Conservation (phyloP, 2,888 invertebrate genomes). For the Torymus auratus region DNA sequence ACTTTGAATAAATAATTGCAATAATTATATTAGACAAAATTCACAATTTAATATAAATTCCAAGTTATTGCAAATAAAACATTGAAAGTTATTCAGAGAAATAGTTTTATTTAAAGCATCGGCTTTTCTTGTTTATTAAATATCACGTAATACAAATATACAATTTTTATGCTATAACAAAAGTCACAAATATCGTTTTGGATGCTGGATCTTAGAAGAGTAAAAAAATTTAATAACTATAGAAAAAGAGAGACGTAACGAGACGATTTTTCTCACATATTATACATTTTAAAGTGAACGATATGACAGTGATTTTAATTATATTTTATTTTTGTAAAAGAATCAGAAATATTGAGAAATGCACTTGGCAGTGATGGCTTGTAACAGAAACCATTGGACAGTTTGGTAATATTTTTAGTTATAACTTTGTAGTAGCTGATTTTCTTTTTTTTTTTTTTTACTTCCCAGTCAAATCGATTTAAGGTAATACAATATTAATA, state of each 20-base stretch:
- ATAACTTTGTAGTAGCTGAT: background rate
- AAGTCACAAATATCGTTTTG: slow-evolving; percentile 36
- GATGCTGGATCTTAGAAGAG: slow-evolving; percentile 22
- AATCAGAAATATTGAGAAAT: slow-evolving; percentile 12
- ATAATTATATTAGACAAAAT: background rate
- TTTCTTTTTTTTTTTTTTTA: background rate
- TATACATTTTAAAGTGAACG: background rate
- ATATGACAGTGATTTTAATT: background rate
- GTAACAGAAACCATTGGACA: slow-evolving; percentile 10
- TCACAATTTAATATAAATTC: slow-evolving; percentile 1
- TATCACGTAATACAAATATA: slow-evolving; percentile 47
- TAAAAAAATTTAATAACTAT: slow-evolving; percentile 40
- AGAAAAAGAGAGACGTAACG: slow-evolving; percentile 42
- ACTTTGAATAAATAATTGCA: background rate
- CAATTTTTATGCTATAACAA: slow-evolving; percentile 46
- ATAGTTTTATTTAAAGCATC: slow-evolving; percentile 29
- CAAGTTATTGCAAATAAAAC: background rate
- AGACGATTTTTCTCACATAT: background rate
- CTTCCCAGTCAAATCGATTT: background rate
- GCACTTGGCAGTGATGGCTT: slow-evolving; percentile 38
- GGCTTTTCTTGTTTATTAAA: slow-evolving; percentile 23
- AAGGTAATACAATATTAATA: slow-evolving; percentile 16
- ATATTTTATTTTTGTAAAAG: slow-evolving; percentile 5
- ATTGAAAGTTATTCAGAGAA: slow-evolving; percentile 28
- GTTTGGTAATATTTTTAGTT: background rate